Conservation (phyloP, 2,797 vertebrate genomes). For the Syncerus caffer region DNA sequence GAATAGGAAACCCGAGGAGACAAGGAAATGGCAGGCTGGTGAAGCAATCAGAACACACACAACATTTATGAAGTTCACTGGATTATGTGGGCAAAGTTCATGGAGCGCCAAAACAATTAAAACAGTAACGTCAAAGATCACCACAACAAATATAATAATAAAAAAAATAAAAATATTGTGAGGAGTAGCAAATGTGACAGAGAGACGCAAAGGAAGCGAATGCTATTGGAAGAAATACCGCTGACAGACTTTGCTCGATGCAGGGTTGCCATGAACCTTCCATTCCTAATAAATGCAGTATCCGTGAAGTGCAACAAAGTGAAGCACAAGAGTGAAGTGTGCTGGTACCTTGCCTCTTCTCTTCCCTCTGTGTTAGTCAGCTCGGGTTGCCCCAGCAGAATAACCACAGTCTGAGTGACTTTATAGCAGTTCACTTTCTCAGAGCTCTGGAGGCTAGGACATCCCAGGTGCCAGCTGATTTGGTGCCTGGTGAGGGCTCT, state of each 20-base stretch:
- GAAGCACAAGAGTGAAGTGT: neutral
- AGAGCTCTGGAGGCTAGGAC: neutral
- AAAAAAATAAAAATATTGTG: neutral
- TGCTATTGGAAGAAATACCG: neutral
- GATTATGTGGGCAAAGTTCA: neutral
- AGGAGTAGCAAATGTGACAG: neutral
- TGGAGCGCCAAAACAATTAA: neutral
- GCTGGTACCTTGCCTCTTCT: neutral
- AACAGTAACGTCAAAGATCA: neutral
- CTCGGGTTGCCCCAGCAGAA: neutral
- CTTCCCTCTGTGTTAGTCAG: neutral
- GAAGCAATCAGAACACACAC: neutral
- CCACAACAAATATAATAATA: neutral
- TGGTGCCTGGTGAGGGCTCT: neutral
- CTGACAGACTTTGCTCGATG: neutral
- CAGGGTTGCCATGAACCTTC: neutral
- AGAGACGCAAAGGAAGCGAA: neutral
- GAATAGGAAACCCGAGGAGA: neutral
- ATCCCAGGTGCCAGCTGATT: neutral
- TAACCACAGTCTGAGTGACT: neutral
- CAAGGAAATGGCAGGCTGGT: neutral
- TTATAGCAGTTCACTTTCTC: neutral
- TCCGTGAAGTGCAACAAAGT: neutral
- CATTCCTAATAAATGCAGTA: neutral
- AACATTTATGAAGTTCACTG: neutral